These are phyloP conservation scores for Seladonia tumulorum DNA, from an alignment of 2,888 invertebrate species.

Conservation along the genomic window DNA sequence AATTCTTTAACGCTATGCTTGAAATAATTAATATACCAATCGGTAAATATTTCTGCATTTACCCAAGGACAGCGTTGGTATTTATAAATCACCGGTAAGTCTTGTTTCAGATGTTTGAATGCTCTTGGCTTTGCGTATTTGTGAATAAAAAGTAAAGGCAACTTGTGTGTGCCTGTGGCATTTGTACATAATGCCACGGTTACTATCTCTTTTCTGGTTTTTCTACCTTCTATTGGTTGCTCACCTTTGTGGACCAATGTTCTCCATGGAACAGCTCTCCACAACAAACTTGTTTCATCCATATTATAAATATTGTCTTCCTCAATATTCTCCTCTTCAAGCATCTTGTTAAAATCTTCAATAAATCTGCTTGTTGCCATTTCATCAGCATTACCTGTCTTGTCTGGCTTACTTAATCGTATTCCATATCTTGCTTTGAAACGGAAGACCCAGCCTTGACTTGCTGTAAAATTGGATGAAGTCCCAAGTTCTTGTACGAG, in stretches of 20 bases:
- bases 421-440: neutral
- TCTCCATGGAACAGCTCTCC: conserved; percentile 2
- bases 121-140: neutral
- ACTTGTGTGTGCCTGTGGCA: neutral
- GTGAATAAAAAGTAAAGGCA: conserved; percentile 3
- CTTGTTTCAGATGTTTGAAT: neutral
- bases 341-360: neutral
- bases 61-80: neutral
- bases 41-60: neutral
- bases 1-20: neutral
- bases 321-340: neutral
- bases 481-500: neutral
- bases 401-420: neutral
- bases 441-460: neutral
- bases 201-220: neutral
- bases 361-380: conserved; percentile 1
- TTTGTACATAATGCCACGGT: neutral
- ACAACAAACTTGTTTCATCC: neutral
- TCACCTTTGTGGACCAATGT: neutral
- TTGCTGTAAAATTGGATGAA: neutral
- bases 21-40: neutral
- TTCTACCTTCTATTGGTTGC: neutral
- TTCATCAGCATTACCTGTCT: neutral
- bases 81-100: neutral
- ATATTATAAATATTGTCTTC: conserved; percentile 2